A percentile compares a stretch with the other conserved stretches of the same genome.
phyloP scores from a whole-genome alignment of 2,113 vertebrate genomes.

The Microtus pennsylvanicus region DNA sequence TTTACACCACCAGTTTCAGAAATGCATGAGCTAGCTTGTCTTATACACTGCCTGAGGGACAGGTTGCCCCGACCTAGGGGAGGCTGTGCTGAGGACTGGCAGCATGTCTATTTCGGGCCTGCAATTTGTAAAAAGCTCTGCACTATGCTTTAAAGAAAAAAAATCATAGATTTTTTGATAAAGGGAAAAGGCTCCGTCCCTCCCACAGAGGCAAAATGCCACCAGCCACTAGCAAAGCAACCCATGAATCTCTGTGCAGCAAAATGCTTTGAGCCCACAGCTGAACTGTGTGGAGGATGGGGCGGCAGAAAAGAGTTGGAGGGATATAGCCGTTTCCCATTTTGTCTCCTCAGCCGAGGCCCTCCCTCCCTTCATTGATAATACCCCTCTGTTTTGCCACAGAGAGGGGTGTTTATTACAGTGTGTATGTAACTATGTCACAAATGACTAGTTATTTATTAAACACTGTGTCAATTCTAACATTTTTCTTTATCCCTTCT shows the following conservation, averaged over 20 bases:
- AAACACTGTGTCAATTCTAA: background rate
- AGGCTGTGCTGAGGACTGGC: slow-evolving; percentile 5
- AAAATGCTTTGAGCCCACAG: slow-evolving; percentile 28
- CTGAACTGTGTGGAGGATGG: background rate
- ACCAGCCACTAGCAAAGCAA: slow-evolving; percentile 18
- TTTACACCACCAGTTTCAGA: slow-evolving; percentile 21
- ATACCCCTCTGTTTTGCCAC: slow-evolving; percentile 47
- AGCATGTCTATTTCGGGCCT: slow-evolving; percentile 62
- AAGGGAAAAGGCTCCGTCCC: slow-evolving; percentile 49
- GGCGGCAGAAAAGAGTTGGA: slow-evolving; percentile 13
- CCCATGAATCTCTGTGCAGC: slow-evolving; percentile 20
- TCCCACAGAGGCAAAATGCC: slow-evolving; percentile 62
- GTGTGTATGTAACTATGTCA: slow-evolving; percentile 50
- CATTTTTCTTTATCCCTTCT: slow-evolving; percentile 35
- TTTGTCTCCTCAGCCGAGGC: slow-evolving; percentile 29
- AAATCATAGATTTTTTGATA: slow-evolving; percentile 65
- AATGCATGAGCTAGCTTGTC: background rate
- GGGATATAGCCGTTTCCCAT: slow-evolving; percentile 46
- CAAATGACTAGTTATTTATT: slow-evolving; percentile 69
- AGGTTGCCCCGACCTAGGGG: slow-evolving; percentile 33
- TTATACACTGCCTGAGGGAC: slow-evolving; percentile 34
- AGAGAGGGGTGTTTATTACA: slow-evolving; percentile 50
- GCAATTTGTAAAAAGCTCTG: slow-evolving; percentile 67
- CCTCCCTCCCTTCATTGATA: background rate
- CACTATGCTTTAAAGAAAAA: slow-evolving; percentile 68